Base-by-base conservation (phyloP, 2,113 vertebrate species). In the Spea bombifrons region DNA sequence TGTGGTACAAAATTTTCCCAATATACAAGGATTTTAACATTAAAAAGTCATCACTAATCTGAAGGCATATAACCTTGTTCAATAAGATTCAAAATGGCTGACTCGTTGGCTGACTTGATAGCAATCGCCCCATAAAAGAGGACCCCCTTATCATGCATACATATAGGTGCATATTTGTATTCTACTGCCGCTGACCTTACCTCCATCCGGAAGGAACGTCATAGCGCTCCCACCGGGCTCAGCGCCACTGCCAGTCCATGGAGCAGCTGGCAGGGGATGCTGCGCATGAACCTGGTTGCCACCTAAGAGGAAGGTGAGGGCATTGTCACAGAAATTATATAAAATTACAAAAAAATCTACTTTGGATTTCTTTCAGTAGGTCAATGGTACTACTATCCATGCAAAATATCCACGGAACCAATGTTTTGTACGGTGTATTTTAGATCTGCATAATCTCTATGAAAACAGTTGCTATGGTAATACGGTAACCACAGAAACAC, bases 181-280 rank as follows among this genome's bases (percentile, higher is more conserved):
- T 74, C 78, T 74, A 82, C 81, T 67, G 81, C 84, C 86, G 84
- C 86, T 85, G 85, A 83, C 87, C 88, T 88, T 90, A 90, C 89
- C 89, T 90, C 89, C 89, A 81, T 88, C 89, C 88, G 89, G 89
- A 84, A 88, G 89, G 83, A 88, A 90, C 65, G 88, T 85, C 45
- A 76, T 83, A 82, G 81, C 83, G 86, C 86, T 87, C 82, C 87
- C 86, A 79, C 85, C 81, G 81, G 89, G 88, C 85, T 87, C 89
- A 78, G 85, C 73, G 84, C 84, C 85, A 86, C 85, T 84, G 84
- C 86, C 88, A 82, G 83, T 88, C 89, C 86, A 85, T 5, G 84
- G 86, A 84, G 84, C 82, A 84, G 84, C 88, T 84, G 86, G 45
- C 73, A 84, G 85, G 69, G 88, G 87, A 78, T 76, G 86, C 82